Conservation (phyloP, 1,140 invertebrate species). For the Bombus waltoni region DNA sequence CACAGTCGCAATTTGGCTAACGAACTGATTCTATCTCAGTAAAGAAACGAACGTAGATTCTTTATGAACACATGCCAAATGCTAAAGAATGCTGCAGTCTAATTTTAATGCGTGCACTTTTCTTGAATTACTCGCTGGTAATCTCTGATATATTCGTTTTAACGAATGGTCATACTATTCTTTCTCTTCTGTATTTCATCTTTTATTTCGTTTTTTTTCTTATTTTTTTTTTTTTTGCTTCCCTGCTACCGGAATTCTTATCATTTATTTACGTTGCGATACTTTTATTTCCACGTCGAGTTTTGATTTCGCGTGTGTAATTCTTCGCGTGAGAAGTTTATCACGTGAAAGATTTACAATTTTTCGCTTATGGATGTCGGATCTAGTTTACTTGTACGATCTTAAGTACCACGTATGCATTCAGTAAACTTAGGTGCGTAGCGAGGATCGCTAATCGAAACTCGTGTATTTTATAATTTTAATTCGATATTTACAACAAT, state of each 20-base stretch:
- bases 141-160: not conserved
- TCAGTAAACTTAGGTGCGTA: not conserved
- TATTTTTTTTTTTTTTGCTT: not conserved
- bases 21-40: not conserved
- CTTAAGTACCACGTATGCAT: not conserved
- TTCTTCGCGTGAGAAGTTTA: no score
- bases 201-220: not conserved
- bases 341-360: not conserved
- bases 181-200: not conserved
- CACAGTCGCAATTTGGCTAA: not conserved
- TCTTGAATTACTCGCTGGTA: not conserved
- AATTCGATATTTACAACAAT: not conserved
- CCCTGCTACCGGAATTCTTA: not conserved
- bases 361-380: not conserved
- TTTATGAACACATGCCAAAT: slow-evolving; percentile 35
- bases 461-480: not conserved
- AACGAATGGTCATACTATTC: not conserved
- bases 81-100: slow-evolving; percentile 6
- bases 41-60: not conserved
- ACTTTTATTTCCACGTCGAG: not conserved
- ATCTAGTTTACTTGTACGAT: not conserved
- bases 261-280: not conserved
- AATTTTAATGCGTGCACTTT: slow-evolving; percentile 16
- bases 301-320: no score
- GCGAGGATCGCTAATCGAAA: not conserved